A percentile compares a stretch with the other conserved stretches of the same genome.
phyloP scores from a whole-genome alignment of 2,113 vertebrate species.

The Fregetta grallaria region DNA sequence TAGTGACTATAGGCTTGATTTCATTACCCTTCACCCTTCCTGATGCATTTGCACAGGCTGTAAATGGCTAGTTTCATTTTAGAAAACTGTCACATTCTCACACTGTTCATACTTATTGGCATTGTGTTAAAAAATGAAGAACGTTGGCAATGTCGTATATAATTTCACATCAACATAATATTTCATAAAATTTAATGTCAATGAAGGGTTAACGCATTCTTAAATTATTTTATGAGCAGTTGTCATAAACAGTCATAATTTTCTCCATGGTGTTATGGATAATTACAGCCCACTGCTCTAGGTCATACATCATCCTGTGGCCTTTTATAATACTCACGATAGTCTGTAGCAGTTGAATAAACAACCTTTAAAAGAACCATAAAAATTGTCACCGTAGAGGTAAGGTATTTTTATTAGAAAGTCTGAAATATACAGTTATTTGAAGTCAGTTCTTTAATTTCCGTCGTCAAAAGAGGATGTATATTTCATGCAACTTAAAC shows the following conservation, averaged over 20 bases:
- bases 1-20: background rate
- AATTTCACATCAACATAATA: background rate
- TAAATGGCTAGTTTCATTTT: background rate
- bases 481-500: background rate
- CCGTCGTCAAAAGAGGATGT: background rate
- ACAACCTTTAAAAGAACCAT: background rate
- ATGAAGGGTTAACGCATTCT: background rate
- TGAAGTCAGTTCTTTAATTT: background rate
- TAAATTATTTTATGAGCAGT: background rate
- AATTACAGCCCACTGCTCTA: background rate
- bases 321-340: background rate
- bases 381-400: background rate
- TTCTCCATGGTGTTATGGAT: background rate
- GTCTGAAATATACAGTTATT: background rate
- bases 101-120: background rate
- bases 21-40: background rate
- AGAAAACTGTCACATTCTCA: background rate
- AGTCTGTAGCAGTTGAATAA: background rate
- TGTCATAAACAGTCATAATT: background rate
- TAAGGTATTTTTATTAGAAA: background rate
- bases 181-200: background rate
- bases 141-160: background rate
- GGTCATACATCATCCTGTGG: background rate
- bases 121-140: background rate
- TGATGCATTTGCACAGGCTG: background rate